Evolutionary conservation across 1,140 invertebrate species (phyloP).

Genomic region (Drosophila gunungcola): DNA sequence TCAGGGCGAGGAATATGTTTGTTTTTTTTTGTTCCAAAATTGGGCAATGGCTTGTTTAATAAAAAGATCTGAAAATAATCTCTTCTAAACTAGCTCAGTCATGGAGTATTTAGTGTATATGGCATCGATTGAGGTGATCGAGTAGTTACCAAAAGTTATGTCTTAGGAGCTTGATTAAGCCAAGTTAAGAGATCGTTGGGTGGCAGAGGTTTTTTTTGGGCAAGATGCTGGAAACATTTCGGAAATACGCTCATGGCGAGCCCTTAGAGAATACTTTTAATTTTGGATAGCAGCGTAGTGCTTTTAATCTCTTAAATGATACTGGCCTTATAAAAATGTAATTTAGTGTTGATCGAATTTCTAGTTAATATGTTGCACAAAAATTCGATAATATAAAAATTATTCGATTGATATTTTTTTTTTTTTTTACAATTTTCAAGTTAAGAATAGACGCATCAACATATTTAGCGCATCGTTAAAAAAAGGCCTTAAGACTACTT

Average conservation of each 20-base stretch:
- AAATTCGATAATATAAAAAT: slow-evolving; percentile 24
- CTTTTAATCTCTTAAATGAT: slow-evolving; percentile 22
- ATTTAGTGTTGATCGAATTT: slow-evolving; percentile 7
- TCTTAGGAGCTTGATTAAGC: slow-evolving; percentile 15
- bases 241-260: slow-evolving; percentile 16
- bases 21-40: slow-evolving; percentile 23
- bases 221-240: slow-evolving; percentile 5
- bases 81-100: slow-evolving; percentile 53
- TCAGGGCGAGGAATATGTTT: slow-evolving; percentile 20
- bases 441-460: slow-evolving; percentile 12
- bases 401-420: background rate
- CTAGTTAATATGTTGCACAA: slow-evolving; percentile 5
- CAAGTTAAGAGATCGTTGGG: slow-evolving; percentile 43
- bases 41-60: slow-evolving; percentile 7
- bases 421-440: slow-evolving; percentile 20
- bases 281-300: slow-evolving; percentile 28
- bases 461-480: slow-evolving; percentile 33
- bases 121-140: slow-evolving; percentile 28
- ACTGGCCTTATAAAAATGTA: slow-evolving; percentile 29
- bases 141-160: slow-evolving; percentile 17
- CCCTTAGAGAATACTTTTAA: slow-evolving; percentile 23
- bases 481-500: slow-evolving; percentile 58
- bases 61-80: slow-evolving; percentile 25
- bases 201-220: slow-evolving; percentile 5
- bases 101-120: slow-evolving; percentile 47